Evolutionary conservation across 2,797 vertebrate genomes (phyloP).

Genomic region (Benthosema pterotum): DNA sequence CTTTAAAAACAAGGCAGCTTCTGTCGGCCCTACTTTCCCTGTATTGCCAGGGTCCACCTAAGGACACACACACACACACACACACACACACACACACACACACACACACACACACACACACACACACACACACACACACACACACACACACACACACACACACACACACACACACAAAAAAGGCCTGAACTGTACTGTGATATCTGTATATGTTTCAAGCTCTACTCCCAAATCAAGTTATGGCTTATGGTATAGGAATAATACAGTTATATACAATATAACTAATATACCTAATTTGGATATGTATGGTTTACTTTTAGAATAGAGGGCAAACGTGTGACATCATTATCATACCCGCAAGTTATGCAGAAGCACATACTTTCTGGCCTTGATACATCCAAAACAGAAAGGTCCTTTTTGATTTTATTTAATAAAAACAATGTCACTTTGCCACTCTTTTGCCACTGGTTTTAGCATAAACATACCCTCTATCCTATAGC

Average conservation of each 20-base stretch:
- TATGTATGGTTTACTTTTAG: no score
- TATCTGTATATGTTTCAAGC: background rate
- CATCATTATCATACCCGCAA: no score
- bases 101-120: constrained; percentile 14
- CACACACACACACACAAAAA: background rate
- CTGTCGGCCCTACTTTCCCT: constrained; percentile 92
- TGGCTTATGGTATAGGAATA: background rate
- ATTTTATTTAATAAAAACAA: no score
- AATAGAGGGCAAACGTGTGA: background rate
- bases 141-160: no score
- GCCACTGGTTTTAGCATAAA: no score
- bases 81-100: constrained; percentile 18
- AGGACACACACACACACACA: constrained; percentile 4
- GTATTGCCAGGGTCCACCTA: constrained; percentile 96
- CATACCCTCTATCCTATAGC: no score
- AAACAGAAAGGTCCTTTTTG: no score
- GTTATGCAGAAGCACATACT: no score
- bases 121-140: background rate
- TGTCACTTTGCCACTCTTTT: no score
- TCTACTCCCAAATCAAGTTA: background rate
- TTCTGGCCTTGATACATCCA: no score
- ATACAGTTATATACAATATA: background rate
- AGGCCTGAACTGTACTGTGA: background rate
- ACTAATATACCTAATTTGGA: no score
- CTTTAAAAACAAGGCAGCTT: constrained; percentile 95